A percentile compares a stretch with the other conserved stretches of the same genome.
Evolutionary conservation across 2,113 vertebrate genomes (phyloP).

Genomic region (Xiphias gladius): DNA sequence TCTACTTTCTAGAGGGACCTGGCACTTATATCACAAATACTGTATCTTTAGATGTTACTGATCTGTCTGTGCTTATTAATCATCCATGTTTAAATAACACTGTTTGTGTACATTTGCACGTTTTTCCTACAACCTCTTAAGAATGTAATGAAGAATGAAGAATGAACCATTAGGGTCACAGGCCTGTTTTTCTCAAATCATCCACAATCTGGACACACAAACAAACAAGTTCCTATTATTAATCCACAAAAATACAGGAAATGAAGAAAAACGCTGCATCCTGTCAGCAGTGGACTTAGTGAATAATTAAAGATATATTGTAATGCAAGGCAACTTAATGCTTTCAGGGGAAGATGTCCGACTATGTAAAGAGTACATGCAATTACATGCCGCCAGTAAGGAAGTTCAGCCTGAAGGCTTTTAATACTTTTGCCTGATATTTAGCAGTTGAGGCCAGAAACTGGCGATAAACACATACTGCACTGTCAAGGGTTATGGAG

Average conservation of each 20-base stretch:
- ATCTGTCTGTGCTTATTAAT: constrained; percentile 1
- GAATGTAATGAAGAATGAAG: no score
- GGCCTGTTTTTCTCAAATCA: no score
- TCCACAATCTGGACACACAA: no score
- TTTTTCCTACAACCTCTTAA: no score
- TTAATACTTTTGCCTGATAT: constrained; percentile 2
- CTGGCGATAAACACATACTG: neutral
- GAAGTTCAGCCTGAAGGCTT: constrained; percentile 18
- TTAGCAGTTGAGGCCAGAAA: constrained; percentile 26
- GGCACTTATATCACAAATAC: no score
- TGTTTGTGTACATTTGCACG: no score
- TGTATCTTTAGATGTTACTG: neutral
- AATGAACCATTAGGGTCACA: no score
- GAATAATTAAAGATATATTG: constrained; percentile 30
- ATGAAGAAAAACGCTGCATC: constrained; percentile 34
- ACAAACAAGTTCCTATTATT: neutral
- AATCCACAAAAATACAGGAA: constrained; percentile 23
- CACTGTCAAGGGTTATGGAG: neutral
- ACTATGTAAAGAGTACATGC: constrained; percentile 26
- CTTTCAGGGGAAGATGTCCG: no score
- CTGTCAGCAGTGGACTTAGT: constrained; percentile 16
- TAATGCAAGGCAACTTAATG: no score
- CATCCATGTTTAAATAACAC: no score
- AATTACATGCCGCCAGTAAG: neutral
- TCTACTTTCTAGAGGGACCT: no score